These are phyloP conservation scores for Euschistus heros DNA, from an alignment of 1,140 invertebrate genomes.

Conservation along the genomic window DNA sequence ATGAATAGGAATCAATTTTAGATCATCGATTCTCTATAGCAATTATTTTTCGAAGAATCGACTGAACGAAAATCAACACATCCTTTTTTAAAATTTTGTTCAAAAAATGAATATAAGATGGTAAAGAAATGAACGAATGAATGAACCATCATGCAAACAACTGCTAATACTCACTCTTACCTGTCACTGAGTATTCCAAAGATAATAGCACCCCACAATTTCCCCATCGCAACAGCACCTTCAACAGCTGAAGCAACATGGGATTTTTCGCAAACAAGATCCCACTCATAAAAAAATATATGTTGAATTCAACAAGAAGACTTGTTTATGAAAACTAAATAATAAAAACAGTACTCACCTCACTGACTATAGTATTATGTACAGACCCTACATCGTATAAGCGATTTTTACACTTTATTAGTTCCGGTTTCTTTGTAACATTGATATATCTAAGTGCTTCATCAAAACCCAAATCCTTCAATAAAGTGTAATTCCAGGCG, in stretches of 20 bases:
- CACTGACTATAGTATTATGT: constrained; percentile 37
- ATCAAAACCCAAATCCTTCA: constrained; percentile 37
- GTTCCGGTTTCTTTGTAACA: constrained; percentile 29
- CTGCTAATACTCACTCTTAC: too few species aligned
- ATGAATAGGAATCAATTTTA: too few species aligned
- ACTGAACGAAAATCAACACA: too few species aligned
- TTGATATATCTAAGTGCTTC: constrained; percentile 35
- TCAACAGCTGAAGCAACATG: constrained; percentile 40
- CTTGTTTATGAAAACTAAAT: constrained; percentile 2
- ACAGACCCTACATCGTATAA: constrained; percentile 33
- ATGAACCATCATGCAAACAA: too few species aligned
- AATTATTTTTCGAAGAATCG: too few species aligned
- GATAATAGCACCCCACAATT: constrained; percentile 41
- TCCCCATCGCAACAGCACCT: constrained; percentile 42
- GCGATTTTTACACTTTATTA: constrained; percentile 33
- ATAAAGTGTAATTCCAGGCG: too few species aligned
- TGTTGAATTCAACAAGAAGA: too few species aligned
- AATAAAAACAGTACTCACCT: constrained; percentile 31
- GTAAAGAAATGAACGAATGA: too few species aligned
- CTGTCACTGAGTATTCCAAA: constrained; percentile 44
- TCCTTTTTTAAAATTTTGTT: too few species aligned
- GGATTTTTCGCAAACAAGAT: constrained; percentile 41
- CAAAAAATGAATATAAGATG: too few species aligned
- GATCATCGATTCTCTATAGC: too few species aligned
- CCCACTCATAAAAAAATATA: constrained; percentile 36